A percentile compares a stretch with the other conserved stretches of the same genome.
phyloP scores from a whole-genome alignment of 2,888 invertebrate species.

The Megamerina dolium region DNA sequence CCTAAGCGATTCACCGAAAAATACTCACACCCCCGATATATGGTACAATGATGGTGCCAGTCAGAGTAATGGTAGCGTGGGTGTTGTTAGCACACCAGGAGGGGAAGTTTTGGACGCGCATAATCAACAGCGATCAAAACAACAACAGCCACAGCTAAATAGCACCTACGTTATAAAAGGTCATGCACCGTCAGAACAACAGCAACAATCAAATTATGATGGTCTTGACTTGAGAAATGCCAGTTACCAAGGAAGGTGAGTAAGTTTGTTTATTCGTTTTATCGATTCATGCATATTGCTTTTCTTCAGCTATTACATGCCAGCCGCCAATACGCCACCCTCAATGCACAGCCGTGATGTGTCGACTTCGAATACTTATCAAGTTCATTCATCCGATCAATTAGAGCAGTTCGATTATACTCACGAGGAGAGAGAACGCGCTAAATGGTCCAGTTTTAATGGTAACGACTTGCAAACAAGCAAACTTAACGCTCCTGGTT shows the following conservation, averaged over 20 bases:
- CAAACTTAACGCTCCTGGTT: conserved; percentile 48
- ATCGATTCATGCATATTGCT: too few species aligned
- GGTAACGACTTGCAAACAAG: conserved; percentile 13
- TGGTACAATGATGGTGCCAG: conserved; percentile 46
- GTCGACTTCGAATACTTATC: conserved; percentile 47
- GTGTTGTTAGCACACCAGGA: conserved; percentile 24
- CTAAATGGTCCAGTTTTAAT: conserved; percentile 63
- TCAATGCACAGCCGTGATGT: conserved; percentile 40
- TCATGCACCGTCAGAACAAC: conserved; percentile 18
- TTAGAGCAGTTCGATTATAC: conserved; percentile 41
- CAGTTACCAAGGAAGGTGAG: conserved; percentile 17
- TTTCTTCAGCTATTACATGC: conserved; percentile 31
- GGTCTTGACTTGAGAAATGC: conserved; percentile 10
- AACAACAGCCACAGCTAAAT: conserved; percentile 17
- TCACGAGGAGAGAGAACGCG: conserved; percentile 60
- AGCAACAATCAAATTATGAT: conserved; percentile 10
- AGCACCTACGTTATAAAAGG: conserved; percentile 30
- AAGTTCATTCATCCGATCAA: conserved; percentile 37
- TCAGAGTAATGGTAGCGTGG: conserved; percentile 33
- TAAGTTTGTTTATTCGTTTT: too few species aligned
- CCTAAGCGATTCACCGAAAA: conserved; percentile 67
- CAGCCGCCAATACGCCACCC: conserved; percentile 32
- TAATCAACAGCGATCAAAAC: conserved; percentile 15
- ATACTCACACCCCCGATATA: conserved; percentile 51
- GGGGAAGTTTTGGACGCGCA: conserved; percentile 13